Evolutionary conservation across 2,888 invertebrate genomes (phyloP).

Genomic region (Chloroclysta siterata): DNA sequence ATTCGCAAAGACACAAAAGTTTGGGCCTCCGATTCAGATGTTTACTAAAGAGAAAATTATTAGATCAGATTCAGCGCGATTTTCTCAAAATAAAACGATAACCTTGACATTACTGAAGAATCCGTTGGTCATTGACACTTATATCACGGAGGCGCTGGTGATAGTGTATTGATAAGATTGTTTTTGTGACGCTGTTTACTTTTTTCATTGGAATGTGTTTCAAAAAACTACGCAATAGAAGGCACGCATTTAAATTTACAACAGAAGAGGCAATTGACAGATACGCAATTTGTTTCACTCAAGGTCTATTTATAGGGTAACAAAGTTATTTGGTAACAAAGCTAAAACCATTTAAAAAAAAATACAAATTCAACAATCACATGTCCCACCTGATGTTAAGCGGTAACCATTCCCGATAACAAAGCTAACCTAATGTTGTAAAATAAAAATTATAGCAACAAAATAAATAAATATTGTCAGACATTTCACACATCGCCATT

Average conservation of each 20-base stretch:
- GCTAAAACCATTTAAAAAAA: too few relatives aligned
- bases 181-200: constrained; percentile 22
- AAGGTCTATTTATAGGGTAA: not conserved
- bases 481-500: too few relatives aligned
- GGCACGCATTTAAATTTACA: not conserved
- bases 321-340: too few relatives aligned
- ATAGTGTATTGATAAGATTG: constrained; percentile 43
- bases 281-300: not conserved
- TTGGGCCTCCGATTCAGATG: not conserved
- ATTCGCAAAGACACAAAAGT: not conserved
- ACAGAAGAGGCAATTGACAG: not conserved
- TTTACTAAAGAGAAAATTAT: not conserved
- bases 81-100: constrained; percentile 19
- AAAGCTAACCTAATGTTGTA: too few relatives aligned
- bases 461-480: too few relatives aligned
- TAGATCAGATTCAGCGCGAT: not conserved
- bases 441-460: too few relatives aligned
- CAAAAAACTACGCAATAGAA: constrained; percentile 20
- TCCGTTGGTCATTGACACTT: constrained; percentile 50
- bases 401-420: not conserved
- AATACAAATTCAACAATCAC: too few relatives aligned
- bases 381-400: too few relatives aligned
- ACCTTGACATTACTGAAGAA: constrained; percentile 49
- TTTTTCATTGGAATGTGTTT: constrained; percentile 19
- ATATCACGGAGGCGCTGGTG: constrained; percentile 43